Conservation (phyloP, 2,888 invertebrate genomes). For the Andrena haemorrhoa region DNA sequence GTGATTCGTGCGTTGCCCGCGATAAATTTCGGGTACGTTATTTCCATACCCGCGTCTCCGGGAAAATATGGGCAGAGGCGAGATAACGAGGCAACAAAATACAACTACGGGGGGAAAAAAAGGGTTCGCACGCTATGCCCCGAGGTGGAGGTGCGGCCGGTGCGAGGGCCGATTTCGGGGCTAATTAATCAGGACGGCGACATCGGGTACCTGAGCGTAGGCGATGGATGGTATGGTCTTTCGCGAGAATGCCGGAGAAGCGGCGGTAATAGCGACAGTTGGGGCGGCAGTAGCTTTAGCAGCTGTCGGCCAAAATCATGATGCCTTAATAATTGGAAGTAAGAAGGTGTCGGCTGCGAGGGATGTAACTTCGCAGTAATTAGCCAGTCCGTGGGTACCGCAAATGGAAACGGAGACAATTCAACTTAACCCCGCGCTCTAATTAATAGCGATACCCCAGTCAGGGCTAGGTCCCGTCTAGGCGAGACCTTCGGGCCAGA, state of each 20-base stretch:
- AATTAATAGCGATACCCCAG: slow-evolving; percentile 80
- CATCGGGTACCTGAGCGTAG: not conserved
- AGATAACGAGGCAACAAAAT: slow-evolving; percentile 48
- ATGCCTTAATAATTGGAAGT: slow-evolving; percentile 78
- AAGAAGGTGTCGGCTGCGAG: slow-evolving; percentile 71
- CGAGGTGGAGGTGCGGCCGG: not conserved
- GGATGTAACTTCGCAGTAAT: slow-evolving; percentile 77
- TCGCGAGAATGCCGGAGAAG: not conserved
- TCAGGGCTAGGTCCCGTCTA: slow-evolving; percentile 20
- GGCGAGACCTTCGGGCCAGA: slow-evolving; percentile 31
- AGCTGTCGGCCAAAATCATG: slow-evolving; percentile 60
- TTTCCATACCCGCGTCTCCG: slow-evolving; percentile 32
- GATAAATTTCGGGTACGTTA: slow-evolving; percentile 49
- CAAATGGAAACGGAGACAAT: slow-evolving; percentile 75
- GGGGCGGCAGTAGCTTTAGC: slow-evolving; percentile 5
- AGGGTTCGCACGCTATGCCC: slow-evolving; percentile 7
- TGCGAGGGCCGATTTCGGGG: slow-evolving; percentile 24
- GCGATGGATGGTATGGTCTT: not conserved
- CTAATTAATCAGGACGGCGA: slow-evolving; percentile 33
- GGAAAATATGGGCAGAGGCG: slow-evolving; percentile 26
- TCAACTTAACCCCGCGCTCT: slow-evolving; percentile 74
- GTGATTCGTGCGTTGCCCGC: slow-evolving; percentile 43
- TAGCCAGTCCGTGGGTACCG: slow-evolving; percentile 73
- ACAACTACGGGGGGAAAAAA: slow-evolving; percentile 20
- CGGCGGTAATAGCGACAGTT: slow-evolving; percentile 16